Conservation (phyloP, 2,797 vertebrate genomes). For the Phoxinus dragarum region DNA sequence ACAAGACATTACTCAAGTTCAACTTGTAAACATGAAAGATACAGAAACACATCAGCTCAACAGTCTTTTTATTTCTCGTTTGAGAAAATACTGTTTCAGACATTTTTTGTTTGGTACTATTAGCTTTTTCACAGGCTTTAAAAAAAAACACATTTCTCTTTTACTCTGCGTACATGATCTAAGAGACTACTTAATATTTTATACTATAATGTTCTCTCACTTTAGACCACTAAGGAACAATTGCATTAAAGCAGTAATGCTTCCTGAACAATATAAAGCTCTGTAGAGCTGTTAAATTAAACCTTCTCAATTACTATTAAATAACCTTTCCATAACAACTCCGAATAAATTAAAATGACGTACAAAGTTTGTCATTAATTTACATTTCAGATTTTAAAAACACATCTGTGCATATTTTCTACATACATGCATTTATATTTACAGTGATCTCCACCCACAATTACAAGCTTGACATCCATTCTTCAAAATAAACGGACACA, state of each 20-base stretch:
- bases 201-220: conserved; percentile 49
- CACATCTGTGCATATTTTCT: conserved; percentile 83
- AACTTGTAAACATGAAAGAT: background rate
- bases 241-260: conserved; percentile 70
- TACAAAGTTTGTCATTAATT: conserved; percentile 81
- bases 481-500: conserved; percentile 24
- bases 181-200: conserved; percentile 45
- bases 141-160: conserved; percentile 52
- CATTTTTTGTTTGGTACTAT: conserved; percentile 49
- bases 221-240: conserved; percentile 65
- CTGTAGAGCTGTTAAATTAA: conserved; percentile 73
- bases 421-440: conserved; percentile 79
- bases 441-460: conserved; percentile 29
- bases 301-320: conserved; percentile 79
- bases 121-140: conserved; percentile 56
- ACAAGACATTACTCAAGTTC: background rate
- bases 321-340: conserved; percentile 78
- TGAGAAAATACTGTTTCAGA: conserved; percentile 78
- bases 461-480: conserved; percentile 21
- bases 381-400: conserved; percentile 81
- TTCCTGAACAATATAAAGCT: conserved; percentile 75
- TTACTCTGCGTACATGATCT: conserved; percentile 43
- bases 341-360: conserved; percentile 83
- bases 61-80: conserved; percentile 79
- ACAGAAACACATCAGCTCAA: conserved; percentile 65